Evolutionary conservation across 2,797 vertebrate genomes (phyloP).

Genomic region (Simalia tracyae): DNA sequence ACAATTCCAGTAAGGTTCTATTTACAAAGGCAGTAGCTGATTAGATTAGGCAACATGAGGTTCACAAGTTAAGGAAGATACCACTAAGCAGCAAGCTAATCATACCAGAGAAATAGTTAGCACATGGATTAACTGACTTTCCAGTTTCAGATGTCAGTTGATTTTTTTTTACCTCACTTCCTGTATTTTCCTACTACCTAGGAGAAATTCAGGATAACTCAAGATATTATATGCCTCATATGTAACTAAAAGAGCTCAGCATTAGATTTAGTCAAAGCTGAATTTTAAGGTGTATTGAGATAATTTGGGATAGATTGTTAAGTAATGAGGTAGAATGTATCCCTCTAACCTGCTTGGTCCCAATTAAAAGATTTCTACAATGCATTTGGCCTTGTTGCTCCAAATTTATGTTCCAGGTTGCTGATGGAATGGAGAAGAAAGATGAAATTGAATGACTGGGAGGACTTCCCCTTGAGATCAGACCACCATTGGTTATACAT

Average conservation of each 20-base stretch:
- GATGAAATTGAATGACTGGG: background rate
- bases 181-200: background rate
- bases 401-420: background rate
- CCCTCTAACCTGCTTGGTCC: background rate
- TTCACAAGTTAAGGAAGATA: background rate
- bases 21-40: background rate
- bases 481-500: background rate
- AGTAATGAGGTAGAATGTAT: background rate
- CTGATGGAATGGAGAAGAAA: background rate
- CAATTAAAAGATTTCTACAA: background rate
- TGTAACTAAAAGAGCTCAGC: background rate
- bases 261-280: background rate
- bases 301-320: background rate
- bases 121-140: no score
- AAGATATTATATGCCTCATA: background rate
- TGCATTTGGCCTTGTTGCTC: background rate
- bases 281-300: background rate
- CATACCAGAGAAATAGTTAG: background rate
- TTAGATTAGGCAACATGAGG: background rate
- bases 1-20: background rate
- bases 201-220: background rate
- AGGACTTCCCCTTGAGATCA: background rate
- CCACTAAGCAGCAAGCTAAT: background rate
- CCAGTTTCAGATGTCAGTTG: no score
- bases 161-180: background rate